Evolutionary conservation across 2,888 invertebrate genomes (phyloP), one percentile per base, ranked within the genome.

Genomic region (Celastrina argiolus): DNA sequence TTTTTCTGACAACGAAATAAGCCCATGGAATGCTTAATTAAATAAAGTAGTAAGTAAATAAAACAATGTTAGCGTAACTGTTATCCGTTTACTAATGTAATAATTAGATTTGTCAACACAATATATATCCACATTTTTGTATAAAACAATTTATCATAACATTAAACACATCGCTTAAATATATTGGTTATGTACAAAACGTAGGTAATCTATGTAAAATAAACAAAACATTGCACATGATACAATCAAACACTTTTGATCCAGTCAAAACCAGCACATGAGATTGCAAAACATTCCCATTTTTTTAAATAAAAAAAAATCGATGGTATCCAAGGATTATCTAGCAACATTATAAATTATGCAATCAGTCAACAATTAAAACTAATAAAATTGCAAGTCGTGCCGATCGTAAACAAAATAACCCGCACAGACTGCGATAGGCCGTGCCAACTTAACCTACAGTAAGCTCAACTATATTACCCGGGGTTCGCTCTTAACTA

Each of bases 231-330:
- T 87, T 86, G 85, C 85, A 87, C 85, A 79, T 73, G 75, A 82
- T 80, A 82, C 85, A 86, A 88, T 88, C 87, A 88, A 81, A 81
- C n/a, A n/a, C 70, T 75, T 87, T 88, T 89, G 90, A 90, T 89
- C 89, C 89, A 88, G 88, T 89, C 89, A 89, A 89, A 88, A 64
- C 66, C 65, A 58, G 41, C 28, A 39, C 31, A 59, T 34, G 64
- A 83, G 77, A 76, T 75, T 72, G 74, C 73, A 74, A 75, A 72
- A 76, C 73, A 76, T 78, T 76, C 73, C 73, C 73, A 72, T 68
- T 68, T 70, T 72, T 71, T 73, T 74, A 79, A 79, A 81, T 80
- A 77, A n/a, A 76, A 77, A 77, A 78, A 76, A 76, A 76, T 79
- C 79, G 78, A 71, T 71, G 70, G 70, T 72, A 81, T 14, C 51